These are phyloP conservation scores for Acrossocheilus fasciatus DNA, from an alignment of 2,797 vertebrate genomes.

Conservation along the genomic window DNA sequence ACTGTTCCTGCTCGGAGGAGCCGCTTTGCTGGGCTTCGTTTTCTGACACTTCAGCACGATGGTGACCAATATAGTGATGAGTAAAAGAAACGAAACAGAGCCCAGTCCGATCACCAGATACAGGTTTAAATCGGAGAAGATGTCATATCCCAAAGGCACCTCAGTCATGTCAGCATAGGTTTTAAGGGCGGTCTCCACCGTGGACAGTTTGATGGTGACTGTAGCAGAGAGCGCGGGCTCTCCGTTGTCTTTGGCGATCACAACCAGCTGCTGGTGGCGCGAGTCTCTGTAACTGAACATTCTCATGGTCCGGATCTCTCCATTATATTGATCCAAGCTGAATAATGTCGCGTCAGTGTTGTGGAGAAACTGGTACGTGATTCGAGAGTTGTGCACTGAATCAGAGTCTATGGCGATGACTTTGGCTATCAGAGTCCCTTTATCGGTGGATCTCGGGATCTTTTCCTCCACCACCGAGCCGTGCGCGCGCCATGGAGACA, in stretches of 20 bases:
- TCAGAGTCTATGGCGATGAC: conserved; percentile 14
- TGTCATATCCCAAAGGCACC: conserved; percentile 66
- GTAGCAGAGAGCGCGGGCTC: conserved; percentile 66
- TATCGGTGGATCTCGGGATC: conserved; percentile 58
- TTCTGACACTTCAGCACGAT: conserved; percentile 67
- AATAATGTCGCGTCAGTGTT: conserved; percentile 59
- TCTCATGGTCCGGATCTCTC: conserved; percentile 61
- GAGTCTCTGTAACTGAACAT: conserved; percentile 64
- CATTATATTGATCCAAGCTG: conserved; percentile 62
- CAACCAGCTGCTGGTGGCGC: conserved; percentile 60
- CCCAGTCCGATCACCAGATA: conserved; percentile 68
- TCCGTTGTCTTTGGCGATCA: conserved; percentile 69
- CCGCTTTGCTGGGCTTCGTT: conserved; percentile 57
- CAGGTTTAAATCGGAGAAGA: conserved; percentile 67
- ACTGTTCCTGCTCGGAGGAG: conserved; percentile 69
- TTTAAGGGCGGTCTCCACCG: conserved; percentile 64
- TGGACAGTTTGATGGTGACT: conserved; percentile 68
- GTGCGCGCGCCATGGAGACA: conserved; percentile 59
- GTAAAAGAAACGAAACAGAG: conserved; percentile 65
- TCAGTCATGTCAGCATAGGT: conserved; percentile 65
- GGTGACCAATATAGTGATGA: conserved; percentile 68
- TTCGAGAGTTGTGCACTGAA: conserved; percentile 63
- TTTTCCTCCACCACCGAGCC: conserved; percentile 57
- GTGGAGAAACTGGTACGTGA: conserved; percentile 62
- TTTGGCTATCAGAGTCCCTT: conserved; percentile 50